Evolutionary conservation across 2,113 vertebrate species (phyloP).

Genomic region (Dromaius novaehollandiae): DNA sequence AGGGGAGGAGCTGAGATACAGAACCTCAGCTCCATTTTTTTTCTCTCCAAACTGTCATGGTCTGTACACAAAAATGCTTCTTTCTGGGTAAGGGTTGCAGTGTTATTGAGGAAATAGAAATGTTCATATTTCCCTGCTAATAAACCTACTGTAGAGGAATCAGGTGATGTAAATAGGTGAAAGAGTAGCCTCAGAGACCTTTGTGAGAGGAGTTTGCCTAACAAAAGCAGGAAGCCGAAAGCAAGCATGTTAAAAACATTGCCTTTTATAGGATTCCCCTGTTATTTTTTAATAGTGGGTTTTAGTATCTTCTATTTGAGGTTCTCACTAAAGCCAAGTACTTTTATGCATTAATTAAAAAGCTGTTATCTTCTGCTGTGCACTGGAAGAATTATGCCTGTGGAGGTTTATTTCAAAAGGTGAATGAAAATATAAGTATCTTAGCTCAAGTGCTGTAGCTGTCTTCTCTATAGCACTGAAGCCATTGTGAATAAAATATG

Average conservation of each 20-base stretch:
- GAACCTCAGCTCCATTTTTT: neutral
- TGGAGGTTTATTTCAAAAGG: neutral
- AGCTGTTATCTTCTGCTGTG: neutral
- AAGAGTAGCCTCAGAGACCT: neutral
- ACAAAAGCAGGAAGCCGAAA: conserved; percentile 29
- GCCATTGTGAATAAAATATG: neutral
- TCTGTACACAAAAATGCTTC: rapidly evolving
- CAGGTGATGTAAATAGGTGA: neutral
- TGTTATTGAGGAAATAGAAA: neutral
- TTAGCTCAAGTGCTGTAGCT: neutral
- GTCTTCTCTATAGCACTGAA: neutral
- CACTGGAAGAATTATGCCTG: neutral
- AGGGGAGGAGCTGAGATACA: neutral
- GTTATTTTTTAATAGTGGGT: neutral
- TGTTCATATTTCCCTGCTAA: neutral
- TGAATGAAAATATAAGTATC: neutral
- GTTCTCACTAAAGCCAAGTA: neutral
- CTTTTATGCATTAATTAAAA: neutral
- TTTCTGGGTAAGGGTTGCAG: neutral
- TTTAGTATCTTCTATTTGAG: neutral
- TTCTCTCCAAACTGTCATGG: neutral
- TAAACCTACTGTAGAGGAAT: neutral
- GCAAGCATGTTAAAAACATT: neutral
- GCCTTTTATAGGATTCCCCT: neutral
- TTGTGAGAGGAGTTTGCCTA: neutral